Evolutionary conservation across 2,888 invertebrate genomes (phyloP), one percentile per base, ranked within the genome.

Genomic region (Syrphus vitripennis): DNA sequence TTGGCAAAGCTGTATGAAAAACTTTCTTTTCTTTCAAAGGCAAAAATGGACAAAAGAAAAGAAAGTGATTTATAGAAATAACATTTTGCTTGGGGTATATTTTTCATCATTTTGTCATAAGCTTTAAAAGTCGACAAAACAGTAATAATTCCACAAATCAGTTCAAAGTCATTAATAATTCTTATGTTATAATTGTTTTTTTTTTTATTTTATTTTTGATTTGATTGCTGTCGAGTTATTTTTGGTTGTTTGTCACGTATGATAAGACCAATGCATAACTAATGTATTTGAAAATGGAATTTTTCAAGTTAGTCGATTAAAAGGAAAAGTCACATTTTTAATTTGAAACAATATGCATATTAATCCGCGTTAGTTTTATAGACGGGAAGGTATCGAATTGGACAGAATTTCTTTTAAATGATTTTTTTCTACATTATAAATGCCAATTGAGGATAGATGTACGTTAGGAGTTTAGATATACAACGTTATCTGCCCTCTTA

Each of bases 11-110:
- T 45, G 12, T 63, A 12, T 26, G 29, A 10, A 26, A 63, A 80
- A 84, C 84, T 84, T 84, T 84, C 84, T 76, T 76, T 81, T 81
- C 53, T 65, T 24, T 67, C 67, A 59, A 42, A 53, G 24, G 29
- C 55, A 24, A 34, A 50, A 26, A 7, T 59, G 34, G n/a, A 72
- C 45, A 80, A 75, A 45, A 69, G 67, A 84, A 77, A 84, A 84
- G 84, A 84, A 84, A 84, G 81, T 34, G 34, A 59, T 34, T 34
- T 16, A 12, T 19, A 10, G 1, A 12, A 19, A n/a, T n/a, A n/a
- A 19, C 9, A 6, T 34, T 14, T 57, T 34, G 26, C 19, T 59
- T 34, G 16, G 14, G 21, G 14, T 7, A 21, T 34, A 19, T 57
- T 53, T 69, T n/a, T n/a, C n/a, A n/a, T n/a, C 14, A 34, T 69